phyloP scores from a whole-genome alignment of 1,140 invertebrate species.

The Cotesia typhae region DNA sequence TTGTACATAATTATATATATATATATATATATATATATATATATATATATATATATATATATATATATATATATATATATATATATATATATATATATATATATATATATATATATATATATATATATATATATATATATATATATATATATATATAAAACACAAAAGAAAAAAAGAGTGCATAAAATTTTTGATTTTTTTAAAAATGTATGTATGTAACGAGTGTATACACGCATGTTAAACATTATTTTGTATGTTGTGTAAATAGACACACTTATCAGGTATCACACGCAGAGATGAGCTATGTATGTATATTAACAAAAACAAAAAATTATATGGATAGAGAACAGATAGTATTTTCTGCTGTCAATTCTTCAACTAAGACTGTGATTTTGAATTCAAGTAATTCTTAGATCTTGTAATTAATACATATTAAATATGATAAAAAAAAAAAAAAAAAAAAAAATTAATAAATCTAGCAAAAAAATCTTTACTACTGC shows the following conservation, averaged over 20 bases:
- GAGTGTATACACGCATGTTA: slow-evolving; percentile 40
- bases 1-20: slow-evolving; percentile 42
- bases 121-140: too few relatives aligned
- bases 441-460: slow-evolving; percentile 19
- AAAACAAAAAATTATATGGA: slow-evolving; percentile 48
- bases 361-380: slow-evolving; percentile 66
- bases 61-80: too few relatives aligned
- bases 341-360: slow-evolving; percentile 65
- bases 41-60: too few relatives aligned
- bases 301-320: slow-evolving; percentile 52
- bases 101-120: too few relatives aligned
- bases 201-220: slow-evolving; percentile 27
- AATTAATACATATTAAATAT: slow-evolving; percentile 50
- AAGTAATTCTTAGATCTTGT: slow-evolving; percentile 56
- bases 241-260: slow-evolving; percentile 43
- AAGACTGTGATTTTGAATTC: slow-evolving; percentile 67
- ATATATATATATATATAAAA: too few relatives aligned
- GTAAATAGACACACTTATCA: slow-evolving; percentile 46
- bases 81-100: too few relatives aligned
- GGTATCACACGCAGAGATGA: slow-evolving; percentile 45
- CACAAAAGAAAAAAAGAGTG: slow-evolving; percentile 22
- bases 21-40: too few relatives aligned
- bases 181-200: slow-evolving; percentile 30
- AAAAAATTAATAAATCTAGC: slow-evolving; percentile 37
- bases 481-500: slow-evolving; percentile 22